These are phyloP conservation scores for Neodontobutis hainanensis DNA, from an alignment of 2,113 vertebrate species.

Conservation along the genomic window DNA sequence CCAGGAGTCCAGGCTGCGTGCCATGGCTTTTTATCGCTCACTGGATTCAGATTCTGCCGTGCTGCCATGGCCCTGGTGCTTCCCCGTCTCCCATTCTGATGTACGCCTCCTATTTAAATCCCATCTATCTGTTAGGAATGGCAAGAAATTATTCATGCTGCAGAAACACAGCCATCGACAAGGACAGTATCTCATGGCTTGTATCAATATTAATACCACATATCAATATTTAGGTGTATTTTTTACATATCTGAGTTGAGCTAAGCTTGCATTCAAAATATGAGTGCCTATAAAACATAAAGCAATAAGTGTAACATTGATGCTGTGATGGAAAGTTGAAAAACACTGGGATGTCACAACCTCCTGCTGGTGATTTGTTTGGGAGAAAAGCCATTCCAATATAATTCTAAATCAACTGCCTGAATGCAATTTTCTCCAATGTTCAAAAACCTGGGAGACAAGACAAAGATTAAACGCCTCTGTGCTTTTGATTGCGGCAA, in stretches of 20 bases:
- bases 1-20: constrained; percentile 23
- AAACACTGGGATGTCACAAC: background rate
- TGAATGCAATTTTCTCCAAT: constrained; percentile 40
- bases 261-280: constrained; percentile 14
- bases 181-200: constrained; percentile 33
- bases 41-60: constrained; percentile 32
- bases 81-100: constrained; percentile 41
- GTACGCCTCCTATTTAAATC: constrained; percentile 64
- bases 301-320: constrained; percentile 12
- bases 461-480: constrained; percentile 32
- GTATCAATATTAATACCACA: constrained; percentile 44
- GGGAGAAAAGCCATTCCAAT: constrained; percentile 31
- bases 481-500: constrained; percentile 17
- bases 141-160: constrained; percentile 54
- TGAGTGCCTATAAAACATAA: constrained; percentile 6
- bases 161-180: constrained; percentile 48
- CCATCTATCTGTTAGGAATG: constrained; percentile 61
- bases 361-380: constrained; percentile 43
- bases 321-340: background rate
- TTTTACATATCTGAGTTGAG: constrained; percentile 10
- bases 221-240: constrained; percentile 36
- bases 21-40: constrained; percentile 42
- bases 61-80: constrained; percentile 55
- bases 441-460: constrained; percentile 10
- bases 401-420: constrained; percentile 14